A percentile compares a stretch with the other conserved stretches of the same genome.
Evolutionary conservation across 2,888 invertebrate species (phyloP).

Genomic region (Augiades crinisus): DNA sequence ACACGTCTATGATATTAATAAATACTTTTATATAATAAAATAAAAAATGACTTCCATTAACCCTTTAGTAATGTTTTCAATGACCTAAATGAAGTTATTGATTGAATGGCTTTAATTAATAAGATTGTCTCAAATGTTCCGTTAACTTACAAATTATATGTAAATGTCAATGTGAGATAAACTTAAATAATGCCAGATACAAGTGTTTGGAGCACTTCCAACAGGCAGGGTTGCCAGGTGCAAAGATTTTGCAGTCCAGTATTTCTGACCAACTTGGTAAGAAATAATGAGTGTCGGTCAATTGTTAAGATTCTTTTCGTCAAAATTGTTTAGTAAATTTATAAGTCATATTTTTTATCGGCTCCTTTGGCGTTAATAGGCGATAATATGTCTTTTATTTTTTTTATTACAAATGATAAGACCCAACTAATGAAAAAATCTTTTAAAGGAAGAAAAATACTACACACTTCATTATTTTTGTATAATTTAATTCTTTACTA

Average conservation of each 20-base stretch:
- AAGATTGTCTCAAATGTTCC: conserved; percentile 12
- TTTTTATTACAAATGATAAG: too few relatives aligned
- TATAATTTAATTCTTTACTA: too few relatives aligned
- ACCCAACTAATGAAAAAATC: too few relatives aligned
- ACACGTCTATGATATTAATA: too few relatives aligned
- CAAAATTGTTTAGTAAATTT: too few relatives aligned
- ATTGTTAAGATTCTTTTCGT: too few relatives aligned
- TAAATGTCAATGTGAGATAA: conserved; percentile 35
- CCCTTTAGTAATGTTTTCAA: conserved; percentile 4
- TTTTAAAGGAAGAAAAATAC: too few relatives aligned
- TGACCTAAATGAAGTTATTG: conserved; percentile 5
- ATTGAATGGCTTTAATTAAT: conserved; percentile 13
- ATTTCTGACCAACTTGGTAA: background rate
- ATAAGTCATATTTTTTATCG: too few relatives aligned
- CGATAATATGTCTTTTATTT: too few relatives aligned
- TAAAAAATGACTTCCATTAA: conserved; percentile 8
- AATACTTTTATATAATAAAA: background rate
- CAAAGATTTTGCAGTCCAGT: conserved; percentile 6
- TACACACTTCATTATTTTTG: too few relatives aligned
- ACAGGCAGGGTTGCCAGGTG: conserved; percentile 27
- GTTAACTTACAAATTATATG: conserved; percentile 31
- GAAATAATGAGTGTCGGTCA: too few relatives aligned
- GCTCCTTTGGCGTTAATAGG: too few relatives aligned
- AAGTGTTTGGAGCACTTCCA: conserved; percentile 40
- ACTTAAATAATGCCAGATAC: conserved; percentile 34